Evolutionary conservation across 2,113 vertebrate genomes (phyloP), one percentile per base, ranked within the genome.

Genomic region (Leiothrix lutea): DNA sequence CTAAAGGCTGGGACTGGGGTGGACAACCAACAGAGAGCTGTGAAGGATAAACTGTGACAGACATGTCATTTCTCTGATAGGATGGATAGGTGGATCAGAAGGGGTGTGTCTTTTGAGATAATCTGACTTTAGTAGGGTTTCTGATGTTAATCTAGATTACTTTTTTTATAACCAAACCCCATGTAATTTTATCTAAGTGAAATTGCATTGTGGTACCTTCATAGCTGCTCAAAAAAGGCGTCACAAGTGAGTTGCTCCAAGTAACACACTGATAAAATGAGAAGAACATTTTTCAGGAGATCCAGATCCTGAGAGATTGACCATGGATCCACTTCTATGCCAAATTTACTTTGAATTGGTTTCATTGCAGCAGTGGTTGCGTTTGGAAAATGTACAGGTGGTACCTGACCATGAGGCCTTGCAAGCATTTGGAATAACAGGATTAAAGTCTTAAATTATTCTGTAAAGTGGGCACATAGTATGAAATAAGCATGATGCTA

Each of bases 371-470:
- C 53, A 86, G 10, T 90, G 33, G 57, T 73, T 80, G 47, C 29
- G 20, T 72, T 90, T 66, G 38, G 85, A 80, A 93, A 94, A 88
- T 35, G 4, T 87, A 61, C 74, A 77, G 45, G 61, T 86, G n/a
- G 53, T 82, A 94, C 70, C n/a, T 88, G 90, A 22, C 45, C 70
- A 45, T 75, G 57, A 85, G 36, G 53, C 15, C 66, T 86, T 87
- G 48, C 40, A 79, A 90, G 45, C 35, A 65, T 69, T 85, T 73
- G 31, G n/a, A n/a, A 88, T 86, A 93, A 85, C 42, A 75, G 66
- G 81, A 95, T 93, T 94, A 85, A 85, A 85, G 58, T 86, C 36
- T 93, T 90, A 82, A 90, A 61, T 88, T 53, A 60, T 36, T 85
- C 45, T 88, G 45, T 72, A 80, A 88, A 82, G 38, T 65, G 2